Conservation (phyloP, 2,888 invertebrate species). For the Hofmannophila pseudospretella region DNA sequence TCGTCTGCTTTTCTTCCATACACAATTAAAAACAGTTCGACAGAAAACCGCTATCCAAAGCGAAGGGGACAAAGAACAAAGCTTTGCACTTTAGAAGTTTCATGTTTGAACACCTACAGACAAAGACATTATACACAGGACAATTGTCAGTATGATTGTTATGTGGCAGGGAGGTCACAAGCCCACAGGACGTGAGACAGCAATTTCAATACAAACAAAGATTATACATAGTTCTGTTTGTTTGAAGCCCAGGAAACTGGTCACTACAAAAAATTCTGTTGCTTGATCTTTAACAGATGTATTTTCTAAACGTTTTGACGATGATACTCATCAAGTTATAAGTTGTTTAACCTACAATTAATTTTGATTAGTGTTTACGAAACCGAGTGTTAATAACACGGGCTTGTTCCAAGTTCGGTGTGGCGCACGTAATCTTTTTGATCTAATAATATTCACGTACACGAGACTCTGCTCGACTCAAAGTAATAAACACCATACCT, state of each 20-base stretch:
- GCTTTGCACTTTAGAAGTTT: slow-evolving; percentile 1
- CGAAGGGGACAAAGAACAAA: slow-evolving; percentile 41
- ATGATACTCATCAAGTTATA: not conserved
- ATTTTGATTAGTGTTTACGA: not conserved
- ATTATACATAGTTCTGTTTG: not conserved
- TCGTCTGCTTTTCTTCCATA: no score
- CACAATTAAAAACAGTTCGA: no score
- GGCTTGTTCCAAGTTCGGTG: no score
- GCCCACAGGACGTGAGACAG: not conserved
- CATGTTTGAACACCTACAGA: not conserved
- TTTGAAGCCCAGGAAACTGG: not conserved
- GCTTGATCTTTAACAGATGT: not conserved
- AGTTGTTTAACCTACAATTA: slow-evolving; percentile 1
- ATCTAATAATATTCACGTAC: no score
- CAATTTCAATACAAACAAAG: not conserved
- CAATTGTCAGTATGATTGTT: not conserved
- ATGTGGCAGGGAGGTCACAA: not conserved
- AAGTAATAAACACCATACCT: no score
- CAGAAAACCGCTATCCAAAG: slow-evolving; percentile 35
- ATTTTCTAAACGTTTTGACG: slow-evolving; percentile 2
- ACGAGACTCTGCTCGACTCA: no score
- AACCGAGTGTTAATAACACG: no score
- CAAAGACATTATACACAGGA: not conserved
- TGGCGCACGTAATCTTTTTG: no score
- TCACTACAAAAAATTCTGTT: slow-evolving; percentile 2